phyloP scores from a whole-genome alignment of 2,888 invertebrate species.

The Machimus atricapillus region DNA sequence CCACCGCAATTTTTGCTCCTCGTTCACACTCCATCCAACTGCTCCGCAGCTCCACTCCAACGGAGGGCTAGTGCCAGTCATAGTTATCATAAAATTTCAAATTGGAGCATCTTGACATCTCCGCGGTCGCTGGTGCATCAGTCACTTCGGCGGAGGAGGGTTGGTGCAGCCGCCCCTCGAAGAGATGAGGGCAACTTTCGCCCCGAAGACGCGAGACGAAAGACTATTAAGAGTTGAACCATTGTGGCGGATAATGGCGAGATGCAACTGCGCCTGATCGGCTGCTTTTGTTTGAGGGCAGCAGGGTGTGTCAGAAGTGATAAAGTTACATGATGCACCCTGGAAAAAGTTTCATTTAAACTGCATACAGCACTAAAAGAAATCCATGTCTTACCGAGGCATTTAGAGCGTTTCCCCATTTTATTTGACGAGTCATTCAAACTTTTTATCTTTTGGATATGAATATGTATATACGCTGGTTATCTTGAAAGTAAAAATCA shows the following conservation, averaged over 20 bases:
- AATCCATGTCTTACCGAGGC: not conserved
- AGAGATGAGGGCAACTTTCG: not conserved
- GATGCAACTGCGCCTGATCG: not conserved
- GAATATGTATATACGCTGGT: too few relatives aligned
- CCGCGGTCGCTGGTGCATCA: not conserved
- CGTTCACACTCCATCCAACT: not conserved
- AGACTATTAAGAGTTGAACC: not conserved
- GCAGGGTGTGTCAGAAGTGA: not conserved
- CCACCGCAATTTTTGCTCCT: not conserved
- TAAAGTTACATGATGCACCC: not conserved
- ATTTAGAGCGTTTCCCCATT: not conserved
- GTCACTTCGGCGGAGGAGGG: not conserved
- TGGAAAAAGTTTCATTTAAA: not conserved
- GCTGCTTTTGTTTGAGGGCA: not conserved
- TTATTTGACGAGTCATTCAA: not conserved
- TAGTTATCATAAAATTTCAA: not conserved
- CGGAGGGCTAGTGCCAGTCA: not conserved
- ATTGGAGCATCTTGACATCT: not conserved
- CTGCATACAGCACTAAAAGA: not conserved
- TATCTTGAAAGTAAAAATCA: too few relatives aligned
- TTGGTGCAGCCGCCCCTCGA: not conserved
- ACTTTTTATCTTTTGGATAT: too few relatives aligned
- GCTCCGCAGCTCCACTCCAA: not conserved
- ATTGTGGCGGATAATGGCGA: not conserved
- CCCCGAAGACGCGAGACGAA: not conserved